phyloP scores from a whole-genome alignment of 2,113 vertebrate species.

The Cyprinus carpio region DNA sequence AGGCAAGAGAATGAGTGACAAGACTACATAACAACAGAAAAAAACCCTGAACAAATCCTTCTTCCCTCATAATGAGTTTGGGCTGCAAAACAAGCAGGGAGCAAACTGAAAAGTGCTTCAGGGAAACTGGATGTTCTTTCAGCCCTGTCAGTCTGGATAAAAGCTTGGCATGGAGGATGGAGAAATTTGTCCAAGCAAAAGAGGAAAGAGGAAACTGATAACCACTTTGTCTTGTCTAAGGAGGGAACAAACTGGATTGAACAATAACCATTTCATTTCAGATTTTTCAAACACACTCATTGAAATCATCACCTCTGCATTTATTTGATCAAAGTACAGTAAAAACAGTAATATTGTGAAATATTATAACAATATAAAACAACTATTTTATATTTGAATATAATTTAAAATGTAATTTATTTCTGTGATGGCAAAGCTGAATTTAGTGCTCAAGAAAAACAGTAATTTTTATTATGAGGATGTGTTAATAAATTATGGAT shows the following conservation, averaged over 20 bases:
- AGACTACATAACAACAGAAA: not conserved
- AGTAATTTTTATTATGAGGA: not conserved
- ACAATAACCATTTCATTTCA: not conserved
- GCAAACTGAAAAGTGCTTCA: conserved; percentile 44
- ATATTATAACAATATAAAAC: not conserved
- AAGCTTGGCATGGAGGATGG: conserved; percentile 37
- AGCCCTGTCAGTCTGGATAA: conserved; percentile 52
- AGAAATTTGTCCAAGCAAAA: conserved; percentile 48
- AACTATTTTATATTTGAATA: not conserved
- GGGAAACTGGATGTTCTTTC: conserved; percentile 32
- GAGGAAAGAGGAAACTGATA: conserved; percentile 30
- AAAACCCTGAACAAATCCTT: not conserved
- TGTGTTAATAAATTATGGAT: not conserved
- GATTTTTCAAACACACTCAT: not conserved
- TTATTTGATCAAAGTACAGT: not conserved
- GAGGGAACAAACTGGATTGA: not conserved
- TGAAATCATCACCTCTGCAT: not conserved
- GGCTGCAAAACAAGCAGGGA: conserved; percentile 25
- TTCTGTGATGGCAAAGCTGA: not conserved
- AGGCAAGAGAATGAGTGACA: conserved; percentile 47
- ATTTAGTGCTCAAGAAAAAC: no score
- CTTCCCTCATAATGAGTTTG: conserved; percentile 48
- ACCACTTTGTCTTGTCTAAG: not conserved
- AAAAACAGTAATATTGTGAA: not conserved
- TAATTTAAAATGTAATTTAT: not conserved